Percentiles rank a stretch among this genome's conserved stretches.
These are phyloP conservation scores for Eurois occulta DNA, from an alignment of 2,888 invertebrate species.

Conservation along the genomic window DNA sequence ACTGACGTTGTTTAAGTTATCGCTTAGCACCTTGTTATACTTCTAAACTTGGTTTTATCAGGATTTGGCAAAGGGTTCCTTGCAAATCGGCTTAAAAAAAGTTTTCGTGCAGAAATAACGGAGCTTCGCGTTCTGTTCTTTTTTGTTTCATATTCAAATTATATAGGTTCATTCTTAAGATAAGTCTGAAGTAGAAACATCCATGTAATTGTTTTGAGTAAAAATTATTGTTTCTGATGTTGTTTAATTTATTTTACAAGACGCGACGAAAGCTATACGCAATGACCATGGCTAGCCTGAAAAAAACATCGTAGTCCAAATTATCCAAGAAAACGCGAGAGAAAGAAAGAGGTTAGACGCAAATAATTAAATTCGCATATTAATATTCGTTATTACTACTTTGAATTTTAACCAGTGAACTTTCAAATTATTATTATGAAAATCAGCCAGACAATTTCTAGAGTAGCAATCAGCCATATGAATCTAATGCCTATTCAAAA, in stretches of 20 bases:
- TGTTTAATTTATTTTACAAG: not conserved
- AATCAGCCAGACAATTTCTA: not conserved
- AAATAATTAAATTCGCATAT: not conserved
- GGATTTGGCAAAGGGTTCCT: conserved; percentile 39
- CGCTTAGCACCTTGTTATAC: conserved; percentile 57
- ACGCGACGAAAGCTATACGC: not conserved
- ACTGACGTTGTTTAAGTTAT: conserved; percentile 65
- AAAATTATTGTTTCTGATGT: not conserved
- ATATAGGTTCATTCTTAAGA: not conserved
- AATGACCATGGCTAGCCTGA: not conserved
- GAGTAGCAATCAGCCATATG: not conserved
- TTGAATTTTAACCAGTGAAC: not conserved
- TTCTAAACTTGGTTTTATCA: conserved; percentile 57
- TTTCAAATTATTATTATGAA: not conserved
- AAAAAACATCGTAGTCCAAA: not conserved
- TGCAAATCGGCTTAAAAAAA: conserved; percentile 54
- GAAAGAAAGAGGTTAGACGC: not conserved
- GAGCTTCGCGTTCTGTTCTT: not conserved
- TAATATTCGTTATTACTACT: not conserved
- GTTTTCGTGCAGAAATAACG: conserved; percentile 26
- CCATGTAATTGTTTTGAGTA: not conserved
- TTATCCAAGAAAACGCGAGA: not conserved
- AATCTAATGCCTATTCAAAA: not conserved
- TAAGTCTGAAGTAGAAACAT: not conserved
- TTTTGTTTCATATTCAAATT: not conserved